phyloP scores from a whole-genome alignment of 2,113 vertebrate species.

The Phocoena sinus region DNA sequence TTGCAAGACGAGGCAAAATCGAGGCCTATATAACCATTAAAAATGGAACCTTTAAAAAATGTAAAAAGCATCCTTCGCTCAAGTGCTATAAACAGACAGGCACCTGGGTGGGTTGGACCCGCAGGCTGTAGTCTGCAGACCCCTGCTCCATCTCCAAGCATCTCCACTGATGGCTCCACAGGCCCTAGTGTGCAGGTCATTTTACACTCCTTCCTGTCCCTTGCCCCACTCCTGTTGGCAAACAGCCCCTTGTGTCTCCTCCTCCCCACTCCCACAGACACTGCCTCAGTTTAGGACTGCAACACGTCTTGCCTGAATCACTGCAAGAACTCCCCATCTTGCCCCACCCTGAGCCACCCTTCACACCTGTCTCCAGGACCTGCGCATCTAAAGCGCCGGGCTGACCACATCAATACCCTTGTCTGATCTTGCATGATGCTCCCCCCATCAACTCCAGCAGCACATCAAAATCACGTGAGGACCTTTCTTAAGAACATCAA shows the following conservation, averaged over 20 bases:
- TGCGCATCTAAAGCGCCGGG: background rate
- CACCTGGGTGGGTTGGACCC: background rate
- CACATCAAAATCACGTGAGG: background rate
- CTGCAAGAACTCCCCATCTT: background rate
- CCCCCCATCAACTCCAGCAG: background rate
- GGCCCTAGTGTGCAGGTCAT: too few species aligned
- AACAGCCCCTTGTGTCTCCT: background rate
- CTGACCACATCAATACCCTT: too few species aligned
- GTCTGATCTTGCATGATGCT: background rate
- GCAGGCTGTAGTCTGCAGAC: background rate
- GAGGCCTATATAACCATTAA: background rate
- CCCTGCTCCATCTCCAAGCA: background rate
- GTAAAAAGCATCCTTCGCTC: background rate
- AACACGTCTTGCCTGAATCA: background rate
- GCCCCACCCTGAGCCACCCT: background rate
- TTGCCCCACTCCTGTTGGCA: background rate
- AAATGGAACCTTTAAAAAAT: background rate
- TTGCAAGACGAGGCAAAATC: background rate
- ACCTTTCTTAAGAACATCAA: background rate
- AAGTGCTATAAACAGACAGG: background rate
- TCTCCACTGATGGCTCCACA: background rate
- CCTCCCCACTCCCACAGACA: fast-evolving
- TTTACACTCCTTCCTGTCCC: background rate
- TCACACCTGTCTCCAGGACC: background rate
- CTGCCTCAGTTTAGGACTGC: background rate